Evolutionary conservation across 2,888 invertebrate genomes (phyloP).

Genomic region (Noctuana brunneofusca): DNA sequence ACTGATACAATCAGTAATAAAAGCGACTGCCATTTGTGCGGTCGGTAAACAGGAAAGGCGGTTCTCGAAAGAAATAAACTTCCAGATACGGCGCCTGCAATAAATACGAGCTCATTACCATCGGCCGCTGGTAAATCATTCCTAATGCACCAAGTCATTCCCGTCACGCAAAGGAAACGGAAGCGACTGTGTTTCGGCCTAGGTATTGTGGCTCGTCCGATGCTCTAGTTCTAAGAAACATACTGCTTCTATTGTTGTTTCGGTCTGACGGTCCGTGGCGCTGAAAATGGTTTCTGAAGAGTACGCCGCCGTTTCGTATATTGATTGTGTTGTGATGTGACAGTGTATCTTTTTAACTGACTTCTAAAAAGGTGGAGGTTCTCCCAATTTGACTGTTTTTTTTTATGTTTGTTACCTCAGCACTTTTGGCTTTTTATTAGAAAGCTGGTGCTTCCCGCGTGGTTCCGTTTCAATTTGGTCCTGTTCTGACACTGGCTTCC

Average conservation of each 20-base stretch:
- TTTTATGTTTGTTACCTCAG: too few relatives aligned
- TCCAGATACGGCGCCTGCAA: constrained; percentile 28
- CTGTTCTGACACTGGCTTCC: too few relatives aligned
- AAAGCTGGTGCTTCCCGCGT: too few relatives aligned
- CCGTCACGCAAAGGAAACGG: neutral
- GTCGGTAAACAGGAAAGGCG: constrained; percentile 16
- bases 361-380: too few relatives aligned
- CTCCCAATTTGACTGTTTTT: too few relatives aligned
- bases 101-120: constrained; percentile 1
- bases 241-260: neutral
- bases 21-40: neutral
- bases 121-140: constrained; percentile 1
- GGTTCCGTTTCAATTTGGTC: too few relatives aligned
- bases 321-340: too few relatives aligned
- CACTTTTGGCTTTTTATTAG: too few relatives aligned
- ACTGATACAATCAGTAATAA: neutral
- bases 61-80: constrained; percentile 26
- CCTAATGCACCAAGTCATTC: neutral
- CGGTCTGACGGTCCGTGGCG: too few relatives aligned
- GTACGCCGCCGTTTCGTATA: too few relatives aligned
- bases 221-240: neutral
- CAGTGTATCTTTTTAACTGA: too few relatives aligned
- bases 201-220: neutral
- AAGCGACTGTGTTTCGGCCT: neutral
- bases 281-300: too few relatives aligned